phyloP scores from a whole-genome alignment of 2,888 invertebrate genomes.

The Eudasyphora cyanicolor region DNA sequence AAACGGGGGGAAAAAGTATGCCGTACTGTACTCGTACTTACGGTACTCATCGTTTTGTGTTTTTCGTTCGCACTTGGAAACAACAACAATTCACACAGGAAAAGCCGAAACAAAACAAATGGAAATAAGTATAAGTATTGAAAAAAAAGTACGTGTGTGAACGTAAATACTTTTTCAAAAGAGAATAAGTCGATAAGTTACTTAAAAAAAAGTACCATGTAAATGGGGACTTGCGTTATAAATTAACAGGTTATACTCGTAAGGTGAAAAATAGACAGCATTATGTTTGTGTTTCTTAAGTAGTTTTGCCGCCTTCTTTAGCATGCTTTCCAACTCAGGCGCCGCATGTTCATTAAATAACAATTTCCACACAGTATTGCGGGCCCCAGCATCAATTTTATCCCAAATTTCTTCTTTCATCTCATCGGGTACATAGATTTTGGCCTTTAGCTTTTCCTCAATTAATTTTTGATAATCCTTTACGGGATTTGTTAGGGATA shows the following conservation, averaged over 20 bases:
- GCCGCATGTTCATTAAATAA: constrained; percentile 69
- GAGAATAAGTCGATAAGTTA: no score
- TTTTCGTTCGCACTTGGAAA: no score
- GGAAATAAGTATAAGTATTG: no score
- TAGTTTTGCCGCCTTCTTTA: constrained; percentile 50
- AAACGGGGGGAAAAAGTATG: no score
- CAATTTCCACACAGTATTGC: constrained; percentile 72
- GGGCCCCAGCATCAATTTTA: constrained; percentile 67
- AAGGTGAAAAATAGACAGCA: constrained; percentile 68
- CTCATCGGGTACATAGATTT: constrained; percentile 69
- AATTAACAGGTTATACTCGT: constrained; percentile 69
- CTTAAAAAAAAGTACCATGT: no score
- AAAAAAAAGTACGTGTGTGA: no score
- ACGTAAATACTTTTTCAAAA: no score
- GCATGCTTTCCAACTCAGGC: constrained; percentile 58
- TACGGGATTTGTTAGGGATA: constrained; percentile 65
- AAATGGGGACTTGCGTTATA: no score
- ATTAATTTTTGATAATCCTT: constrained; percentile 70
- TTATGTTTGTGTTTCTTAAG: constrained; percentile 75
- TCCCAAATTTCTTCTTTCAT: constrained; percentile 68
- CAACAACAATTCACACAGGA: constrained; percentile 69
- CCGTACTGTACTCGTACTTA: no score
- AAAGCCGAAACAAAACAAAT: no score
- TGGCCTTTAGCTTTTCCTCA: constrained; percentile 65
- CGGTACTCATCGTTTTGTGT: no score